Percentiles rank a stretch among this genome's conserved stretches.
phyloP scores from a whole-genome alignment of 2,797 vertebrate genomes.

The Tapirus indicus region DNA sequence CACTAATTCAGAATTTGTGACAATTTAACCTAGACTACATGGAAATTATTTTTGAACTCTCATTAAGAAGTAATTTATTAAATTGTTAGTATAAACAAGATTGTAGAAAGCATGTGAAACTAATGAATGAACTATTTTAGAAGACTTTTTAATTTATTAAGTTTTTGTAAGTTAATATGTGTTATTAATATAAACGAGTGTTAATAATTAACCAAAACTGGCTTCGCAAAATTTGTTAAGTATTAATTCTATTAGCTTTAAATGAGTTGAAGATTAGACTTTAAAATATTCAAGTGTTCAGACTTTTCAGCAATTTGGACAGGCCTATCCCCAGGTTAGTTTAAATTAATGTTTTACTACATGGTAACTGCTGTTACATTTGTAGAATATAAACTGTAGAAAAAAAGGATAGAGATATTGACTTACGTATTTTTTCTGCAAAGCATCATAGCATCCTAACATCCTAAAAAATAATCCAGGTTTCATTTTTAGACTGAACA shows the following conservation, averaged over 20 bases:
- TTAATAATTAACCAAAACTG: constrained; percentile 49
- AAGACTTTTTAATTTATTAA: constrained; percentile 56
- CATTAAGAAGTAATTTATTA: constrained; percentile 59
- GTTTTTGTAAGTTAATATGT: constrained; percentile 44
- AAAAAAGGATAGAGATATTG: constrained; percentile 34
- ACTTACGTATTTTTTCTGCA: constrained; percentile 98
- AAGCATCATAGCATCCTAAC: constrained; percentile 97
- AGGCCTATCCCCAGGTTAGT: constrained; percentile 34
- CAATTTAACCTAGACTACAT: constrained; percentile 21
- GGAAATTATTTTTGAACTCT: constrained; percentile 56
- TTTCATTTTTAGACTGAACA: constrained; percentile 53
- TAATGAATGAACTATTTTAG: constrained; percentile 2
- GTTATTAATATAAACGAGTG: neutral
- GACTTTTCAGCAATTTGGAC: constrained; percentile 55
- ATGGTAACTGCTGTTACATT: constrained; percentile 27
- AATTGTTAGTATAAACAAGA: constrained; percentile 63
- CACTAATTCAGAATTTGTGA: constrained; percentile 56
- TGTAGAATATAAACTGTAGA: constrained; percentile 44
- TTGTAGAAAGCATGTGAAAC: constrained; percentile 50
- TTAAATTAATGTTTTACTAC: constrained; percentile 63
- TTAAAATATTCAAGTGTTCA: constrained; percentile 67
- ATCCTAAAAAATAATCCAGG: constrained; percentile 90
- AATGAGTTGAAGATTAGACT: constrained; percentile 57
- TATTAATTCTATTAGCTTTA: constrained; percentile 54
- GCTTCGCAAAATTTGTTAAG: constrained; percentile 52